Evolutionary conservation across 2,888 invertebrate genomes (phyloP), one percentile per base, ranked within the genome.

Genomic region (Andrena bicolor): DNA sequence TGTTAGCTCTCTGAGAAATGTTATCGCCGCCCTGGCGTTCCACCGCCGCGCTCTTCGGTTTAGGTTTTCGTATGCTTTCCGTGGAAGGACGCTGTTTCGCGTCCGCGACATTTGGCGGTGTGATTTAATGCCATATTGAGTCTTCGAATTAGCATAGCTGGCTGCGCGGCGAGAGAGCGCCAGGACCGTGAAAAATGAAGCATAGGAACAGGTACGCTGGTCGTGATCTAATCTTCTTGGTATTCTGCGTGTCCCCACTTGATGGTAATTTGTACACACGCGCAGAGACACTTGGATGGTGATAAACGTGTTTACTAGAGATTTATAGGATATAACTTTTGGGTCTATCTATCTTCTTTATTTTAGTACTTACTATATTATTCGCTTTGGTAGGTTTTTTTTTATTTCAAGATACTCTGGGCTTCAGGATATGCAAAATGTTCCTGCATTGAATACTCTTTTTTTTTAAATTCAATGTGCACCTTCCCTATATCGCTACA

Each of bases 71-170:
- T 73, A 4, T 35, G 32, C 30, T 56, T 23, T 26, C 16, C 30
- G 2, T 7, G 26, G 8, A 48, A 32, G 35, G 30, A 41, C 16
- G 8, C 28, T n/a, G 53, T 49, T 28, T 51, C 26, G 76, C 60
- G 66, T 63, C 26, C 78, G 78, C 65, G 80, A 87, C 80, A 76
- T 71, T 75, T 41, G 20, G 58, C 70, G 30, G 65, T 68, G 81
- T 82, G 81, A 81, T 88, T 88, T 86, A 82, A 69, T 65, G 73
- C 76, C 72, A 66, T 84, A 86, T 89, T 74, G 75, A 74, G 61
- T 41, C 35, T 82, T 80, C 61, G 76, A 79, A 88, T 88, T 89
- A 89, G 80, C 86, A 84, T 85, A 84, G 64, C n/a, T 26, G 75
- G 32, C 76, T 53, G 30, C 56, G 60, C 69, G 76, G 66, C 63